Base-by-base conservation (phyloP, 2,113 vertebrate species). In the Antennarius striatus region DNA sequence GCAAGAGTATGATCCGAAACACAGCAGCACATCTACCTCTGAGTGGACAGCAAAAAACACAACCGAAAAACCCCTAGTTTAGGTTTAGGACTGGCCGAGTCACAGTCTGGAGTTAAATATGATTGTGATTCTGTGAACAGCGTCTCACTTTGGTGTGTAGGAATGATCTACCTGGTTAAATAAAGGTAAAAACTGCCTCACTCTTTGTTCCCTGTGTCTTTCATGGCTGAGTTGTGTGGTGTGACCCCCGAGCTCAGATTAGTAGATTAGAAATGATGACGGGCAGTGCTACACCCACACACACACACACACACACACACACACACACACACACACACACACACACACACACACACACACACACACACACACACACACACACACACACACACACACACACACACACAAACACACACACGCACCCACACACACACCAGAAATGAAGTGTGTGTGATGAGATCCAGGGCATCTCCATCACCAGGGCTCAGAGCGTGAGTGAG, bases 141-240 rank as follows among this genome's bases (percentile, higher is more conserved):
- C 2, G 22, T 22, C 22, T 22, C 22, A 22, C 22, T 22, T 22
- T 22, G 22, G 22, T 22, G 22, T 22, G 22, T 1, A 22, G 22
- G 22, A 22, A 22, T 22, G 22, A 22, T 22, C 22, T 22, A 22
- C 22, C 22, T 22, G 22, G 22, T 22, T 22, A 22, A 22, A 22
- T 22, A 22, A 22, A 22, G 22, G 22, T 22, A 22, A 22, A 22
- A 22, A 10, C n/a, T n/a, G n/a, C n/a, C n/a, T n/a, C 49, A 51
- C 28, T 17, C 52, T 29, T 14, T 52, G 67, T 51, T 46, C 30
- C 11, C 49, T 54, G 32, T 68, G 64, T 69, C 69, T 77, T 73
- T 81, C 45, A 63, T 50, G 52, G 52, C 70, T 73, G 63, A 42
- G 68, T 56, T 69, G 52, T 51, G 57, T 73, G 73, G 59, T 69